Evolutionary conservation across 1,140 invertebrate species (phyloP).

Genomic region (Luehdorfia chinensis): DNA sequence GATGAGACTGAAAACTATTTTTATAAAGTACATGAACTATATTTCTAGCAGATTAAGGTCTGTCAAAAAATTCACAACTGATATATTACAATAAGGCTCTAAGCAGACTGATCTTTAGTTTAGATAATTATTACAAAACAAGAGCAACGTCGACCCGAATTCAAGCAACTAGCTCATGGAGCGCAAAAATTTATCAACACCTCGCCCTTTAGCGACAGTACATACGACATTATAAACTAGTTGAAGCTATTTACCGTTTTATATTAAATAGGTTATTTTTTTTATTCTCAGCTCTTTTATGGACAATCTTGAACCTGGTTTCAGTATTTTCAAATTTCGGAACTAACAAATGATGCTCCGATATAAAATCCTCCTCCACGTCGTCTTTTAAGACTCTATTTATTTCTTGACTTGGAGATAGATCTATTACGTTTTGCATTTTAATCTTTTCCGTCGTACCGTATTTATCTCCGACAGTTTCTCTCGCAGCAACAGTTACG

Average conservation of each 20-base stretch:
- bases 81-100: too few relatives aligned
- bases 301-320: slow-evolving; percentile 26
- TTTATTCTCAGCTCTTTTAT: slow-evolving; percentile 13
- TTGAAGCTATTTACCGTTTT: slow-evolving; percentile 9
- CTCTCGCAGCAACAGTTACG: not conserved
- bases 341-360: slow-evolving; percentile 8
- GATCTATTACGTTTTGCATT: slow-evolving; percentile 4
- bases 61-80: too few relatives aligned
- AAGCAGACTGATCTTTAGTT: too few relatives aligned
- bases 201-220: too few relatives aligned
- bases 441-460: slow-evolving; percentile 6
- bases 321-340: slow-evolving; percentile 24
- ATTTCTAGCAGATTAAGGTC: too few relatives aligned
- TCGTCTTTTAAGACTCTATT: not conserved
- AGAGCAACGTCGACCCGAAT: too few relatives aligned
- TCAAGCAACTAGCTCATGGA: too few relatives aligned
- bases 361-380: not conserved
- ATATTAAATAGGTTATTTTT: slow-evolving; percentile 15
- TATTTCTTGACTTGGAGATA: not conserved
- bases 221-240: too few relatives aligned
- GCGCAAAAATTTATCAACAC: too few relatives aligned
- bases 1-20: too few relatives aligned
- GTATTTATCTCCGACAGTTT: slow-evolving; percentile 2
- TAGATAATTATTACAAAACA: too few relatives aligned
- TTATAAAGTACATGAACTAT: too few relatives aligned